phyloP scores from a whole-genome alignment of 2,113 vertebrate species.

The Psammodynastes pulverulentus region DNA sequence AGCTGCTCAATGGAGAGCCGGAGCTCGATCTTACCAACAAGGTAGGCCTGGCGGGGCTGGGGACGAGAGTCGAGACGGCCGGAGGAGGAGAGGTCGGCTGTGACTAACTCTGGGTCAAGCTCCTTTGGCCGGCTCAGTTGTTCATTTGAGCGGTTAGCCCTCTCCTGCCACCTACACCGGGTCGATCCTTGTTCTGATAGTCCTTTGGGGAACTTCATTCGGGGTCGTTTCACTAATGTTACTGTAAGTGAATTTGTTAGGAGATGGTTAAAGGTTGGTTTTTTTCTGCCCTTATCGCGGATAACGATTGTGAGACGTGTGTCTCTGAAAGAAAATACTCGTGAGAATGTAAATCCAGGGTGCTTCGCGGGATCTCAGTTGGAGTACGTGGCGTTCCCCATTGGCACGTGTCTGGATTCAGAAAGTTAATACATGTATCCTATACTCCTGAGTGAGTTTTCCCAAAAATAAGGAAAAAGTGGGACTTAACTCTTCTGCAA shows the following conservation, averaged over 20 bases:
- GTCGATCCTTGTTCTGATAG: not conserved
- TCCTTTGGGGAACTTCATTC: not conserved
- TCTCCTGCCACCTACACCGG: too few relatives aligned
- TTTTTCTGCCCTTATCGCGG: not conserved
- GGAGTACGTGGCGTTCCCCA: conserved; percentile 4
- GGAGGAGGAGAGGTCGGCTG: not conserved
- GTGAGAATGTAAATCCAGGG: not conserved
- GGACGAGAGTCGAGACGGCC: not conserved
- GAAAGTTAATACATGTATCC: not conserved
- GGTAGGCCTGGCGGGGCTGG: conserved; percentile 74
- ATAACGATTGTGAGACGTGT: too few relatives aligned
- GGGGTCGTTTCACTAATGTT: not conserved
- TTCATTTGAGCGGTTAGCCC: not conserved
- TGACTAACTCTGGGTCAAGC: not conserved
- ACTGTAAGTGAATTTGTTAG: not conserved
- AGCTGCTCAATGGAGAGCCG: conserved; percentile 80
- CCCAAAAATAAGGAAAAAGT: not conserved
- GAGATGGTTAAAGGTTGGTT: not conserved
- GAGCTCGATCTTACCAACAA: conserved; percentile 89
- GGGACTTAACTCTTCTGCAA: not conserved
- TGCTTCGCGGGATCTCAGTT: not conserved
- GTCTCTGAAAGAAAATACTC: not conserved
- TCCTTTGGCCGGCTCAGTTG: not conserved
- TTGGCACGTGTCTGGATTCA: not conserved
- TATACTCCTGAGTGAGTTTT: not conserved